These are phyloP conservation scores for Sphaeramia orbicularis DNA, from an alignment of 2,797 vertebrate species.

Conservation along the genomic window DNA sequence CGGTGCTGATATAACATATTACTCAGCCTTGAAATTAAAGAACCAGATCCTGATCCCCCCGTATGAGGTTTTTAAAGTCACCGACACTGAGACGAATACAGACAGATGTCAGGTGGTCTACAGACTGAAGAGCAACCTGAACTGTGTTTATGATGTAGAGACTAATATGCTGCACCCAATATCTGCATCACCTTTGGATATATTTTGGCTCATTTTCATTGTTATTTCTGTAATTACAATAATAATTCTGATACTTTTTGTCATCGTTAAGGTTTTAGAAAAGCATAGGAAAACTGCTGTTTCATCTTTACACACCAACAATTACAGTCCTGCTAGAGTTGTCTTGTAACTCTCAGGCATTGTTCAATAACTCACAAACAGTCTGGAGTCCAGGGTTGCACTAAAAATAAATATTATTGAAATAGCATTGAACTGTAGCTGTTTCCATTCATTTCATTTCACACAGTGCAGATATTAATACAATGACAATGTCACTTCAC, in stretches of 20 bases:
- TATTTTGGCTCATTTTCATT: conserved; percentile 11
- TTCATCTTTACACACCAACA: not conserved
- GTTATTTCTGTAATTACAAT: conserved; percentile 30
- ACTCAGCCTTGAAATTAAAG: conserved; percentile 38
- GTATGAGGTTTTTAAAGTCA: conserved; percentile 59
- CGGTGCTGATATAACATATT: conserved; percentile 50
- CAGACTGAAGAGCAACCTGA: conserved; percentile 55
- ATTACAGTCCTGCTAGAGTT: not conserved
- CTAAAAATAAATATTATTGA: no score
- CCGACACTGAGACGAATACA: not conserved
- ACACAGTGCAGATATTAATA: no score
- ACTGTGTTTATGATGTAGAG: conserved; percentile 59
- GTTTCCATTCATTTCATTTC: no score
- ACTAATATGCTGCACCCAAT: conserved; percentile 39
- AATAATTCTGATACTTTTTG: conserved; percentile 17
- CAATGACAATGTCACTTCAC: no score
- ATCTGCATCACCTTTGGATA: conserved; percentile 20
- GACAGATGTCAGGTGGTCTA: conserved; percentile 33
- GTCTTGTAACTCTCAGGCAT: no score
- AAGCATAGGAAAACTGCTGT: conserved; percentile 1
- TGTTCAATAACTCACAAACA: no score
- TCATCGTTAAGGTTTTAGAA: conserved; percentile 37
- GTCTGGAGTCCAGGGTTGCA: no score
- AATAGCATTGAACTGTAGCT: no score
- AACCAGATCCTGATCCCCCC: conserved; percentile 65